Evolutionary conservation across 2,888 invertebrate species (phyloP), one percentile per base, ranked within the genome.

Genomic region (Athalia cordata): DNA sequence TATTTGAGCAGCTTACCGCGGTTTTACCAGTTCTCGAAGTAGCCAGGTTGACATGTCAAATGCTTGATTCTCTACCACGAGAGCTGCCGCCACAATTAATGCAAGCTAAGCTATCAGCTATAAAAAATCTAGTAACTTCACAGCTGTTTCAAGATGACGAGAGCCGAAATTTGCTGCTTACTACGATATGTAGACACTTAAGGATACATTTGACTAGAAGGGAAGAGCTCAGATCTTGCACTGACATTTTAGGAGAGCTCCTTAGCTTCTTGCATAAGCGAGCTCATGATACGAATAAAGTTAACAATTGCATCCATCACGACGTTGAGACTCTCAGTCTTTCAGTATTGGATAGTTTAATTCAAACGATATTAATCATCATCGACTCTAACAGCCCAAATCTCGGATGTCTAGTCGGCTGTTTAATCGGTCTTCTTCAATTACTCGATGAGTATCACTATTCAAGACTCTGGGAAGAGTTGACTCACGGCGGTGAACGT

Each of bases 391-490:
- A 94, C 43, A 93, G 94, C 5, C 93, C 94, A 0, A 94, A 96
- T 11, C 90, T 95, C 87, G 95, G 97, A 3, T 95, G 95, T 82
- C 92, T 98, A 89, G 97, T 98, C 9, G 95, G 97, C 0, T 97
- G 96, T 86, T 91, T 98, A 15, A 93, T 97, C 45, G 97, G 97
- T 0, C 92, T 97, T 64, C 92, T 98, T 86, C 96, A 97, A 87
- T 91, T 98, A 4, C 92, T 98, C 86, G 96, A 96, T 83, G 96
- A 97, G 81, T 95, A 94, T 49, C 98, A 98, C 87, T 98, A 97
- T 89, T 95, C 95, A 83, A 92, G 96, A 13, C 91, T 98, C 65
- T 97, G 97, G 95, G 96, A 96, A 85, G 95, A 96, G 81, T 91
- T 95, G 6, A 93, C 95, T 80, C 92, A 93, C 80, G 83, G 85